phyloP scores from a whole-genome alignment of 2,888 invertebrate genomes.

The Synergus umbraculus region DNA sequence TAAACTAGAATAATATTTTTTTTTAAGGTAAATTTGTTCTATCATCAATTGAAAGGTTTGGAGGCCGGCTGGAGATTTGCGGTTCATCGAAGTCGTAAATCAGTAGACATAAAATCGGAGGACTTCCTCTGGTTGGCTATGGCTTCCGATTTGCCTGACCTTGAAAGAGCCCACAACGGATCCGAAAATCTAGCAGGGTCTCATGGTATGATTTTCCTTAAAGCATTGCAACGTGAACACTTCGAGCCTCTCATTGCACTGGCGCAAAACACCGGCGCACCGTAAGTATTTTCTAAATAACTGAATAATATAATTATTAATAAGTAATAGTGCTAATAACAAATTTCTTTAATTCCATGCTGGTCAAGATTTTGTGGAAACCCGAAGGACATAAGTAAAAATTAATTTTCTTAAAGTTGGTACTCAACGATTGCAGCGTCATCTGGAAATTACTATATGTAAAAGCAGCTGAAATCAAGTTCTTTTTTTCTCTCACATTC shows the following conservation, averaged over 20 bases:
- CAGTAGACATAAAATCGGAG: conserved; percentile 81
- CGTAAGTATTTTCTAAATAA: conserved; percentile 76
- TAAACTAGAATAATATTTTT: background rate
- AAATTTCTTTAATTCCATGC: conserved; percentile 41
- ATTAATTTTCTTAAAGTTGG: background rate
- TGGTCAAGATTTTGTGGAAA: conserved; percentile 42
- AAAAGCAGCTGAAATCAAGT: background rate
- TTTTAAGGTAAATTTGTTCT: conserved; percentile 84
- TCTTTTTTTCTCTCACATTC: background rate
- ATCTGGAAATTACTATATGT: background rate
- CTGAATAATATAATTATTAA: conserved; percentile 34
- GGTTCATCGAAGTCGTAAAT: conserved; percentile 82
- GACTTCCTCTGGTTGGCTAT: conserved; percentile 88
- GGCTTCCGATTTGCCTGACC: conserved; percentile 86
- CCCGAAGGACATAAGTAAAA: conserved; percentile 6
- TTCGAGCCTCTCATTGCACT: conserved; percentile 81
- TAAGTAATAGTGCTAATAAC: conserved; percentile 6
- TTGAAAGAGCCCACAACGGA: conserved; percentile 78
- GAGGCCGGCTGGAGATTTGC: conserved; percentile 87
- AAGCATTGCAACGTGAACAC: conserved; percentile 63
- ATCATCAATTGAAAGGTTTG: conserved; percentile 88
- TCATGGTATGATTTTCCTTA: conserved; percentile 70
- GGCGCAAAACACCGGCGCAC: conserved; percentile 89
- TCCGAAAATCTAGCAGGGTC: conserved; percentile 68
- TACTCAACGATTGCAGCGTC: background rate